phyloP scores from a whole-genome alignment of 1,140 invertebrate species.

The Arion vulgaris region DNA sequence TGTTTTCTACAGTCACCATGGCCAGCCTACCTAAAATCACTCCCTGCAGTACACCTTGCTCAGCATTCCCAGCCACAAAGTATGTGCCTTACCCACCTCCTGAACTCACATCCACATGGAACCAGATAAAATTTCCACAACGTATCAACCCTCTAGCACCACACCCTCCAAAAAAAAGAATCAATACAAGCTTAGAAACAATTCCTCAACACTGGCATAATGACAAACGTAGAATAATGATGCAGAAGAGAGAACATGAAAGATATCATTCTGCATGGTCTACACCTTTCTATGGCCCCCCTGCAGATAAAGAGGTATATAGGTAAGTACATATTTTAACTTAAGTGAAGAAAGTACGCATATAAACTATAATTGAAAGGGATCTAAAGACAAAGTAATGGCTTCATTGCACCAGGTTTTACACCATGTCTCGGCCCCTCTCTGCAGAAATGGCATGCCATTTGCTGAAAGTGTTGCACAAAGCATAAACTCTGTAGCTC shows the following conservation, averaged over 20 bases:
- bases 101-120: constrained; percentile 59
- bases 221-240: constrained; percentile 62
- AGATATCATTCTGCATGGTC: constrained; percentile 70
- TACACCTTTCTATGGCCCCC: constrained; percentile 68
- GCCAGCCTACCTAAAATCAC: constrained; percentile 55
- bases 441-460: too few species aligned
- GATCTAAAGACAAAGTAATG: too few species aligned
- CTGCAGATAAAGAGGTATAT: constrained; percentile 69
- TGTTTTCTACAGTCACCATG: constrained; percentile 22
- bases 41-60: constrained; percentile 54
- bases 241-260: constrained; percentile 68
- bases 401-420: too few species aligned
- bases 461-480: too few species aligned
- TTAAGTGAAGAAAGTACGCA: too few species aligned
- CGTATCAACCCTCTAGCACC: constrained; percentile 65
- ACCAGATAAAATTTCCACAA: constrained; percentile 58
- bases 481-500: too few species aligned
- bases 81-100: constrained; percentile 65
- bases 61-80: constrained; percentile 43
- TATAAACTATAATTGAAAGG: too few species aligned
- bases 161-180: constrained; percentile 58
- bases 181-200: constrained; percentile 68
- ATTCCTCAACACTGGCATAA: constrained; percentile 69
- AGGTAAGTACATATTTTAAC: constrained; percentile 52
- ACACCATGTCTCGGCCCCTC: too few species aligned